Evolutionary conservation across 2,113 vertebrate genomes (phyloP).

Genomic region (Anolis carolinensis): DNA sequence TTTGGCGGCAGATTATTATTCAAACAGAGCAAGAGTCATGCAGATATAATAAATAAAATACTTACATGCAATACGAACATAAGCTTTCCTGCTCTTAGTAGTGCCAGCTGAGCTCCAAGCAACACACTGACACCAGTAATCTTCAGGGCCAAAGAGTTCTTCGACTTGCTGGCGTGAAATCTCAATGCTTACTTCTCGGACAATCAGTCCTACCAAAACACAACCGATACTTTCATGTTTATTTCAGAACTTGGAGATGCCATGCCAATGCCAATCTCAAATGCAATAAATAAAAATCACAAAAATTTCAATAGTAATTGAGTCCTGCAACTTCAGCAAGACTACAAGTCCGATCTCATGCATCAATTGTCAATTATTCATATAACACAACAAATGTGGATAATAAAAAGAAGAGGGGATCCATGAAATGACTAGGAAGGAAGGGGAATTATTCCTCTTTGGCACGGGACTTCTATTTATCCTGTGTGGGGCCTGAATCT

Average conservation of each 20-base stretch:
- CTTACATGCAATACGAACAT: constrained; percentile 95
- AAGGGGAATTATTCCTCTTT: too few species aligned
- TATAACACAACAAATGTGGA: too few species aligned
- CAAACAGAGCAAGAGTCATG: accelerated
- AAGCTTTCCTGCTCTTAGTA: constrained; percentile 94
- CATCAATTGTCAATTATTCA: too few species aligned
- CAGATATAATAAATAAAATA: constrained; percentile 33
- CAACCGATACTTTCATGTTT: constrained; percentile 23
- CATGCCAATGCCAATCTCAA: too few species aligned
- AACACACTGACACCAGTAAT: constrained; percentile 97
- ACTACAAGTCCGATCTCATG: too few species aligned
- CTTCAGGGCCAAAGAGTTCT: constrained; percentile 91
- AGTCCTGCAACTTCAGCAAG: too few species aligned
- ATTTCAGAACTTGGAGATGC: not conserved
- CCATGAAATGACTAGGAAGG: too few species aligned
- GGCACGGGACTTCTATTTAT: too few species aligned
- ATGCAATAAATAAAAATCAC: too few species aligned
- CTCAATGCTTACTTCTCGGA: constrained; percentile 94
- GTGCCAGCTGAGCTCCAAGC: constrained; percentile 96
- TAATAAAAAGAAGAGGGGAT: too few species aligned
- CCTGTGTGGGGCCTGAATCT: too few species aligned
- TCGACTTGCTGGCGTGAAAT: constrained; percentile 94
- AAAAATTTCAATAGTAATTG: too few species aligned
- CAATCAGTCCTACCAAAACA: constrained; percentile 85
- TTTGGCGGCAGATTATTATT: accelerated